These are phyloP conservation scores for Grus americana DNA, from an alignment of 2,113 vertebrate species.

Conservation along the genomic window DNA sequence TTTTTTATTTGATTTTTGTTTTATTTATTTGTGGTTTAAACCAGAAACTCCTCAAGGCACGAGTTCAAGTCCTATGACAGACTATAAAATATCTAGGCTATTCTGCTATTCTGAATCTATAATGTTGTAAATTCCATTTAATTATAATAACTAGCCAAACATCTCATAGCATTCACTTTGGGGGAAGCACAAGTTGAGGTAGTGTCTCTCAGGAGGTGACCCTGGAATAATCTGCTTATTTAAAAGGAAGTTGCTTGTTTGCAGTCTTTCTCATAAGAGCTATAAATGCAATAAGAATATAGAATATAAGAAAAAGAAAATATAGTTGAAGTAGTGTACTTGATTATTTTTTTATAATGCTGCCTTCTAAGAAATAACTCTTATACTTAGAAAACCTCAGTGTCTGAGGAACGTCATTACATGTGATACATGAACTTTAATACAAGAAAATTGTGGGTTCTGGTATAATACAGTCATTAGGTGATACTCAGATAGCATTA, in stretches of 20 bases:
- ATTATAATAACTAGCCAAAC: neutral
- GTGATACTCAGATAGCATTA: neutral
- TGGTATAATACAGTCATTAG: neutral
- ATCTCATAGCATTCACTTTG: neutral
- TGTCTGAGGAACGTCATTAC: neutral
- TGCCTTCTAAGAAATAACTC: neutral
- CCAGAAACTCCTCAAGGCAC: neutral
- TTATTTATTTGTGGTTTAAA: neutral
- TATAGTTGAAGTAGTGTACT: neutral
- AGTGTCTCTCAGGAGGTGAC: neutral
- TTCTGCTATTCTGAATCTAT: neutral
- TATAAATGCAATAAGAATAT: neutral
- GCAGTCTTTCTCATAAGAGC: neutral
- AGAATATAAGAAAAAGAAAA: neutral
- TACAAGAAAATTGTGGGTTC: conserved; percentile 8
- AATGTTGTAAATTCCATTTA: neutral
- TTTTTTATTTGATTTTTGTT: neutral
- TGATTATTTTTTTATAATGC: neutral
- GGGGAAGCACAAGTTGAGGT: neutral
- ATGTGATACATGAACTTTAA: neutral
- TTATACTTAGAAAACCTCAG: neutral
- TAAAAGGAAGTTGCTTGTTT: neutral
- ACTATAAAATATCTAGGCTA: neutral
- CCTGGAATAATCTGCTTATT: neutral
- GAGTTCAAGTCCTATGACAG: neutral